phyloP scores from a whole-genome alignment of 2,797 vertebrate genomes.

The Pangasius larnaudii region DNA sequence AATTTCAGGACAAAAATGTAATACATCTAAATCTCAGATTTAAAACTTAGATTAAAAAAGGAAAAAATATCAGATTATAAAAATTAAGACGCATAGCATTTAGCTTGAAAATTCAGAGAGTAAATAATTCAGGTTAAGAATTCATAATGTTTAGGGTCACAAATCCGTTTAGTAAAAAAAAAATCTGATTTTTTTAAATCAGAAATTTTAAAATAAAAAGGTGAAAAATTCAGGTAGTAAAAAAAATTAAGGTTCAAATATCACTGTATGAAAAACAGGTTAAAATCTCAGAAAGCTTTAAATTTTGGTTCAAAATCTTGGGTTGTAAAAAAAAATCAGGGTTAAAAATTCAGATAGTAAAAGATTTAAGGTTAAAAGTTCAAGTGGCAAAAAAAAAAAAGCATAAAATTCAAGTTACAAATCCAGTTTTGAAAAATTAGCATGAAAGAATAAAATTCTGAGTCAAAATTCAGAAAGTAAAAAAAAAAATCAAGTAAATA shows the following conservation, averaged over 20 bases:
- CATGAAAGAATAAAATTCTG: neutral
- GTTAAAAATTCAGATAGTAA: neutral
- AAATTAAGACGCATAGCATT: neutral
- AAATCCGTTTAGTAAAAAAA: neutral
- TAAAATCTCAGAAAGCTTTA: neutral
- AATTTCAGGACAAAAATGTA: neutral
- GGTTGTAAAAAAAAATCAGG: neutral
- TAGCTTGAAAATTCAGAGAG: neutral
- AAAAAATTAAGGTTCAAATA: neutral
- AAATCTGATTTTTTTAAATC: neutral
- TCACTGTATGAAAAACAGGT: neutral
- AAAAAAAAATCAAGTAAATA: neutral
- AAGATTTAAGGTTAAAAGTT: no score
- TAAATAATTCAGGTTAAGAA: neutral
- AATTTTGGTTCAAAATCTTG: neutral
- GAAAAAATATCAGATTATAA: neutral
- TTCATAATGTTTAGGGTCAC: neutral
- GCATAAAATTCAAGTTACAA: neutral
- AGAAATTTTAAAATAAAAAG: neutral
- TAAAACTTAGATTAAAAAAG: neutral
- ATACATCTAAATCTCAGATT: neutral
- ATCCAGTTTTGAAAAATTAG: neutral
- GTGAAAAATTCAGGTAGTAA: neutral
- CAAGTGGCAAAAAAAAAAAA: no score
- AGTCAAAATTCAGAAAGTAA: neutral